Evolutionary conservation across 1,140 invertebrate genomes (phyloP).

Genomic region (Drosophila bocqueti): DNA sequence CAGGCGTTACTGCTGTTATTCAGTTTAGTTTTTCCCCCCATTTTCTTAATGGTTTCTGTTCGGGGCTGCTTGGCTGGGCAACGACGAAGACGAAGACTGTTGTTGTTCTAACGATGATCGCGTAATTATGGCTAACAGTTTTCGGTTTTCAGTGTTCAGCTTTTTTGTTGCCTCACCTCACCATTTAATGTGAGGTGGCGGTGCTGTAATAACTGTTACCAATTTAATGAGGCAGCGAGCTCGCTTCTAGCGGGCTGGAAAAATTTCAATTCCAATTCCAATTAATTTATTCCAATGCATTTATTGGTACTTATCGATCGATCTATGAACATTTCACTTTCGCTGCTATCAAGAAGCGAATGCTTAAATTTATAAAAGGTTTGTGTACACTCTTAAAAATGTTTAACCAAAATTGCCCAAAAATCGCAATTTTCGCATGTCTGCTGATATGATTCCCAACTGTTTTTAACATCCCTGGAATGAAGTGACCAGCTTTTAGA

Average conservation of each 20-base stretch:
- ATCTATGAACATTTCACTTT: conserved; percentile 14
- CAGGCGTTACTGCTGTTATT: conserved; percentile 27
- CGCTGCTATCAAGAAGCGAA: conserved; percentile 1
- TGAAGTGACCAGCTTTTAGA: no score
- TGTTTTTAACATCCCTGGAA: no score
- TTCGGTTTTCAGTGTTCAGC: conserved; percentile 32
- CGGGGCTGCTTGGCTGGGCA: conserved; percentile 46
- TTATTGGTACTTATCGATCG: background rate
- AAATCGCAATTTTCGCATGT: no score
- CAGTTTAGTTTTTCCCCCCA: conserved; percentile 44
- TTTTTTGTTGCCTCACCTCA: conserved; percentile 15
- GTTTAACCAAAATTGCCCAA: no score
- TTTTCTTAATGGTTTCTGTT: conserved; percentile 67
- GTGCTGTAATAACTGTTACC: conserved; percentile 79
- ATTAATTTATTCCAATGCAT: background rate
- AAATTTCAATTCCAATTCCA: background rate
- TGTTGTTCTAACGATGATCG: conserved; percentile 77
- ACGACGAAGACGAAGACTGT: conserved; percentile 60
- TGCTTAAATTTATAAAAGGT: no score
- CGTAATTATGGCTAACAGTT: conserved; percentile 71
- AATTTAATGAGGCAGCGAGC: conserved; percentile 67
- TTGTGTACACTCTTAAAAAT: no score
- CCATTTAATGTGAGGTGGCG: conserved; percentile 25
- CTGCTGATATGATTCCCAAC: no score
- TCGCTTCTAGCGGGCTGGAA: conserved; percentile 4